Evolutionary conservation across 2,888 invertebrate genomes (phyloP).

Genomic region (Lumbricus terrestris): DNA sequence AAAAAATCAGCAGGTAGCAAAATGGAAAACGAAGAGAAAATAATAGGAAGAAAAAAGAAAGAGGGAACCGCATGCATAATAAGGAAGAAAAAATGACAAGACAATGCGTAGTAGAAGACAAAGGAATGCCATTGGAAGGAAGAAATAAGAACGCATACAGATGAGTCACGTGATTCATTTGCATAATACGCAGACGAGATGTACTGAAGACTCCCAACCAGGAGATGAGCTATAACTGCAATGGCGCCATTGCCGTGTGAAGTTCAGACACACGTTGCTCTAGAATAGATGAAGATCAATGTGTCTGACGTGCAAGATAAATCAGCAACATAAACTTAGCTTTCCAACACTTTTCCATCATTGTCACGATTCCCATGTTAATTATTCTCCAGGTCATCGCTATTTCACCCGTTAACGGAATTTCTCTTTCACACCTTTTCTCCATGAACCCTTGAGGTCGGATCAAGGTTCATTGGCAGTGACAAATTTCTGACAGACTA

Average conservation of each 20-base stretch:
- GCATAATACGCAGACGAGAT: not conserved
- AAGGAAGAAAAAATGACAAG: no score
- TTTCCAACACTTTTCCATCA: not conserved
- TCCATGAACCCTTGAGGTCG: not conserved
- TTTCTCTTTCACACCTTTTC: not conserved
- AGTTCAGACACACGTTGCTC: not conserved
- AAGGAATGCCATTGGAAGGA: not conserved
- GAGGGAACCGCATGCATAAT: no score
- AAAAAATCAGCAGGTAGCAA: no score
- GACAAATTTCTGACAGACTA: not conserved
- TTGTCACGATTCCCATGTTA: not conserved
- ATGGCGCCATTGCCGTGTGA: not conserved
- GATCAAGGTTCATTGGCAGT: not conserved
- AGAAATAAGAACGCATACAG: not conserved
- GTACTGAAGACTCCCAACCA: not conserved
- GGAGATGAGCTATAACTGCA: not conserved
- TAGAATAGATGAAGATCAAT: not conserved
- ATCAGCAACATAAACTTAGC: not conserved
- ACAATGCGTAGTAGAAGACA: not conserved
- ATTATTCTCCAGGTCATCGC: not conserved
- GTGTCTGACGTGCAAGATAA: not conserved
- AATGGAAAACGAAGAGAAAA: no score
- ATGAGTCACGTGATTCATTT: constrained; percentile 3
- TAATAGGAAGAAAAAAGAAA: no score
- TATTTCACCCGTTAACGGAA: not conserved